Conservation (phyloP, 2,888 invertebrate genomes). For the Athripsodes cinereus region DNA sequence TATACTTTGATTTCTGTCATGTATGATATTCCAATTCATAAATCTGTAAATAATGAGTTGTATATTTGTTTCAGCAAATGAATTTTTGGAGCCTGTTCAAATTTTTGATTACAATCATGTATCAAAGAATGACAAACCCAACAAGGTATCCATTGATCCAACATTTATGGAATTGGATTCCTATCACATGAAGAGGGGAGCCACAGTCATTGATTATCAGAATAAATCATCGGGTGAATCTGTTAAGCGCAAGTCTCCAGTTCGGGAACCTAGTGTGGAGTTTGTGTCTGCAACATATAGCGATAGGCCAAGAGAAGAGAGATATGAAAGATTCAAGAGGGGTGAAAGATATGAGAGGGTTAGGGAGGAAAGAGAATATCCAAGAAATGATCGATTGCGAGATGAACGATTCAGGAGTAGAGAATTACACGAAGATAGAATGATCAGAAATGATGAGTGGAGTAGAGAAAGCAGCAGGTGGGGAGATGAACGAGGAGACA, state of each 20-base stretch:
- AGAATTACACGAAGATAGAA: constrained; percentile 14
- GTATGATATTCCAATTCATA: neutral
- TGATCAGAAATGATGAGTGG: neutral
- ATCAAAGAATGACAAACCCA: constrained; percentile 34
- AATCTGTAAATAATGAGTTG: neutral
- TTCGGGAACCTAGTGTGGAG: constrained; percentile 5
- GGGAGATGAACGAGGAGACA: constrained; percentile 27
- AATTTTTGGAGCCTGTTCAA: constrained; percentile 58
- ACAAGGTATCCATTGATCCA: neutral
- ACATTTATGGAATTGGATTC: constrained; percentile 11
- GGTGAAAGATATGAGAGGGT: constrained; percentile 29
- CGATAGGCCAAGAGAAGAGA: constrained; percentile 31
- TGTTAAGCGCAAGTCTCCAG: neutral
- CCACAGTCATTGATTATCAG: constrained; percentile 17
- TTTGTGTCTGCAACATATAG: constrained; percentile 21
- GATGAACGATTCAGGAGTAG: constrained; percentile 26
- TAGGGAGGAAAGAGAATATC: constrained; percentile 16
- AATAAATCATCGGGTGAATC: constrained; percentile 24
- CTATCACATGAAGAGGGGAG: constrained; percentile 14
- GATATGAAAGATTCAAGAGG: constrained; percentile 28
- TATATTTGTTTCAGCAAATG: constrained; percentile 38
- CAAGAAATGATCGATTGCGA: constrained; percentile 20
- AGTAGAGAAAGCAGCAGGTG: neutral
- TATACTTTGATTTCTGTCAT: neutral
- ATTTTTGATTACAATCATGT: constrained; percentile 68